These are phyloP conservation scores for Centrocercus urophasianus DNA, from an alignment of 2,113 vertebrate genomes.

Conservation along the genomic window DNA sequence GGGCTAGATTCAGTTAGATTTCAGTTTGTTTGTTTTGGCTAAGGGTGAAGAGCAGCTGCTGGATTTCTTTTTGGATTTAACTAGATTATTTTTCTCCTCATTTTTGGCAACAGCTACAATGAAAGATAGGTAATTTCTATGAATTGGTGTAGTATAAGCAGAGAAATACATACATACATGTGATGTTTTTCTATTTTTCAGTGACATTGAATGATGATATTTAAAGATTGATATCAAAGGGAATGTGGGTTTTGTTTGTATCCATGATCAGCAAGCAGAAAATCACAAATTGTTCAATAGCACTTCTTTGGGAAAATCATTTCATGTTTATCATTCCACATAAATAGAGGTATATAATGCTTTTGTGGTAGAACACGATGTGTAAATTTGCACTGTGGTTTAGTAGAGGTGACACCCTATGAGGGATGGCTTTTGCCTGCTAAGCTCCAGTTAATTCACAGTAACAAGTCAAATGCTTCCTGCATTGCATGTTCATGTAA, in stretches of 20 bases:
- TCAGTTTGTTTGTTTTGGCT: constrained; percentile 16
- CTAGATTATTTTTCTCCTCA: neutral
- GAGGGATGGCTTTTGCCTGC: neutral
- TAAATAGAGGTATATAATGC: neutral
- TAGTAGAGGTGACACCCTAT: neutral
- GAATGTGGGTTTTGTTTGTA: neutral
- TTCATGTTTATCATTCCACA: neutral
- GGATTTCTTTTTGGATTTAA: constrained; percentile 11
- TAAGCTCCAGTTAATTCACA: neutral
- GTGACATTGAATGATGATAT: neutral
- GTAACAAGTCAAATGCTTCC: neutral
- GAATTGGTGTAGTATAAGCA: neutral
- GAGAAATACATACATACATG: neutral
- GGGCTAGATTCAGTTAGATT: neutral
- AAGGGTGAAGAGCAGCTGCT: constrained; percentile 32
- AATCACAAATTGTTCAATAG: neutral
- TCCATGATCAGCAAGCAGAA: neutral
- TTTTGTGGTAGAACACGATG: neutral
- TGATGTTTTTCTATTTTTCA: neutral
- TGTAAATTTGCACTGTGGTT: neutral
- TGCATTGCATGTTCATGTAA: neutral
- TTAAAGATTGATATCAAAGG: neutral
- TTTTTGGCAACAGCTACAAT: neutral
- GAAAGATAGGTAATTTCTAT: neutral
- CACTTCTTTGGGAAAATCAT: neutral